phyloP scores from a whole-genome alignment of 1,140 invertebrate genomes.

The Halictus rubicundus region DNA sequence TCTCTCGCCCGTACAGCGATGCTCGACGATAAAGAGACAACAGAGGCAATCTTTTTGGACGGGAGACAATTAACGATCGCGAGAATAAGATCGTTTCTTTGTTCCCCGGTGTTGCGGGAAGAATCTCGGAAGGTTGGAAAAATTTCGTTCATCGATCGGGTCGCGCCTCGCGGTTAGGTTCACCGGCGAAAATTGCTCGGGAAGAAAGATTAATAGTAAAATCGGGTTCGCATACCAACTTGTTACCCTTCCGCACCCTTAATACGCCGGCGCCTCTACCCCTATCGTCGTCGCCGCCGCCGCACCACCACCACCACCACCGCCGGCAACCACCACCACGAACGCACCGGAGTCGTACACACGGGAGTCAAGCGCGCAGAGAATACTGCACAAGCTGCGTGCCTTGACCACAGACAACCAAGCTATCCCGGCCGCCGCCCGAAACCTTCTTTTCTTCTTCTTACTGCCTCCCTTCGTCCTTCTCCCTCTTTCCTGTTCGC shows the following conservation, averaged over 20 bases:
- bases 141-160: too few relatives aligned
- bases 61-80: too few relatives aligned
- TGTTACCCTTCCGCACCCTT: conserved; percentile 34
- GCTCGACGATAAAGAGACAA: not conserved
- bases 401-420: conserved; percentile 79
- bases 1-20: not conserved
- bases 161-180: too few relatives aligned
- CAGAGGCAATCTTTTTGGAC: too few relatives aligned
- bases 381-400: conserved; percentile 70
- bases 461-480: conserved; percentile 49
- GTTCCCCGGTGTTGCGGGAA: too few relatives aligned
- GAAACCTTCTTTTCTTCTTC: conserved; percentile 68
- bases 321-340: too few relatives aligned
- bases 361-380: conserved; percentile 56
- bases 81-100: too few relatives aligned
- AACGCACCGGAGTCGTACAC: too few relatives aligned
- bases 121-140: too few relatives aligned
- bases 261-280: conserved; percentile 45
- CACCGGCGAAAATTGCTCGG: too few relatives aligned
- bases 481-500: conserved; percentile 10
- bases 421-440: conserved; percentile 71
- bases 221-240: conserved; percentile 26
- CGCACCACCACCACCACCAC: conserved; percentile 10
- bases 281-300: conserved; percentile 16
- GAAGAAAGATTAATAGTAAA: not conserved